Evolutionary conservation across 2,113 vertebrate genomes (phyloP).

Genomic region (Diadophis punctatus): DNA sequence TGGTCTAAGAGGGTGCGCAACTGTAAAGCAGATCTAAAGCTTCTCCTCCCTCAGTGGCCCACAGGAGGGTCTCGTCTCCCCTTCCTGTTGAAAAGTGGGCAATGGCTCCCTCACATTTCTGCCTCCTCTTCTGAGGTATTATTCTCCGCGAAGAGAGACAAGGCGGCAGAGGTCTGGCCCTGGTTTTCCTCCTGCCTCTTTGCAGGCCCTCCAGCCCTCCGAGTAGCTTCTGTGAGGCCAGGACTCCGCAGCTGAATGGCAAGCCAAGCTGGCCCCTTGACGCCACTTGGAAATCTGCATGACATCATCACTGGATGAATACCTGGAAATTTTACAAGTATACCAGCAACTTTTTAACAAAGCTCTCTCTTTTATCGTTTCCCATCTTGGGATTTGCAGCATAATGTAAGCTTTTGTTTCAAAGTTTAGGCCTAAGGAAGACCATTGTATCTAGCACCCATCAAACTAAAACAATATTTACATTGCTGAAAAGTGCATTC

Average conservation of each 20-base stretch:
- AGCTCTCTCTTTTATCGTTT: constrained; percentile 88
- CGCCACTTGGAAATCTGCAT: constrained; percentile 76
- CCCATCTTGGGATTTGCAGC: constrained; percentile 80
- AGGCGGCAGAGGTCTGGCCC: not conserved
- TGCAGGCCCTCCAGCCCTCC: not conserved
- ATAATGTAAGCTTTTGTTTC: constrained; percentile 84
- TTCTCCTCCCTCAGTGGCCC: not conserved
- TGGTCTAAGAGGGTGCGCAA: not conserved
- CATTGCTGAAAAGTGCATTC: constrained; percentile 67
- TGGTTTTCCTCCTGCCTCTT: not conserved
- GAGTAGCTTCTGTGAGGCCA: not conserved
- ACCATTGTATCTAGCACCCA: constrained; percentile 74
- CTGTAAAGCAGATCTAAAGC: not conserved
- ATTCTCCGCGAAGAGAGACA: not conserved
- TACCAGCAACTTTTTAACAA: constrained; percentile 79
- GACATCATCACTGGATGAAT: constrained; percentile 90
- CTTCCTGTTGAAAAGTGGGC: not conserved
- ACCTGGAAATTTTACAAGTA: constrained; percentile 92
- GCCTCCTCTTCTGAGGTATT: not conserved
- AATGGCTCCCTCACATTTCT: not conserved
- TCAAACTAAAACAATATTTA: constrained; percentile 71
- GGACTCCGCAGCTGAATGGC: not conserved
- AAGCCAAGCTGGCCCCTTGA: constrained; percentile 55
- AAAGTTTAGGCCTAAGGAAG: constrained; percentile 75
- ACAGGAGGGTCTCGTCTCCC: not conserved